Conservation (phyloP, 2,113 vertebrate species). For the Pedetes capensis region DNA sequence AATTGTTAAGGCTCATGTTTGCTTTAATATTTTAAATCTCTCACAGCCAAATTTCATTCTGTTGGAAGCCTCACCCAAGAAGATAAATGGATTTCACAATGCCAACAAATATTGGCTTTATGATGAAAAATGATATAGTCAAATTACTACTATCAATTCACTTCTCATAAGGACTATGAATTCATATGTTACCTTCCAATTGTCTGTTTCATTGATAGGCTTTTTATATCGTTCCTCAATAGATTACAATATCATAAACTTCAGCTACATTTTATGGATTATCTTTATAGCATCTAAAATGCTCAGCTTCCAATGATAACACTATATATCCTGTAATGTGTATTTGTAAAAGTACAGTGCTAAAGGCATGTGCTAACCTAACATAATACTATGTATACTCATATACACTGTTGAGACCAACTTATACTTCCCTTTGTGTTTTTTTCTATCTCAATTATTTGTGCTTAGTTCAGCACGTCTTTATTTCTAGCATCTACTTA, state of each 20-base stretch:
- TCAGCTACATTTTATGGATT: constrained; percentile 59
- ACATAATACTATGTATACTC: background rate
- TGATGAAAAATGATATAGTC: constrained; percentile 22
- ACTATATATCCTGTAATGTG: background rate
- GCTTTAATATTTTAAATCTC: constrained; percentile 38
- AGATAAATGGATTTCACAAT: constrained; percentile 44
- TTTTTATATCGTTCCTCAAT: constrained; percentile 42
- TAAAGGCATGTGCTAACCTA: background rate
- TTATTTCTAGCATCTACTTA: constrained; percentile 64
- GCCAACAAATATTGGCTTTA: constrained; percentile 39
- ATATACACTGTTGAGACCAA: background rate
- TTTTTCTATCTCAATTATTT: constrained; percentile 54
- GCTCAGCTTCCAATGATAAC: constrained; percentile 55
- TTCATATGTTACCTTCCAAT: constrained; percentile 18
- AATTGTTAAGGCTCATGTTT: background rate
- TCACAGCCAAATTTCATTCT: background rate
- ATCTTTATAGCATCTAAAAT: constrained; percentile 66
- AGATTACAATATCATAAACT: constrained; percentile 30
- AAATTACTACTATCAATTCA: constrained; percentile 55
- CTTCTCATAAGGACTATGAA: background rate
- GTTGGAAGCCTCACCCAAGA: background rate
- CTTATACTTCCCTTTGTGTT: background rate
- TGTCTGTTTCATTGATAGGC: constrained; percentile 54
- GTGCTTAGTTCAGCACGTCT: background rate
- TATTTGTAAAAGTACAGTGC: constrained; percentile 7